These are phyloP conservation scores for Chromobotia macracanthus DNA, from an alignment of 2,797 vertebrate genomes.

Conservation along the genomic window DNA sequence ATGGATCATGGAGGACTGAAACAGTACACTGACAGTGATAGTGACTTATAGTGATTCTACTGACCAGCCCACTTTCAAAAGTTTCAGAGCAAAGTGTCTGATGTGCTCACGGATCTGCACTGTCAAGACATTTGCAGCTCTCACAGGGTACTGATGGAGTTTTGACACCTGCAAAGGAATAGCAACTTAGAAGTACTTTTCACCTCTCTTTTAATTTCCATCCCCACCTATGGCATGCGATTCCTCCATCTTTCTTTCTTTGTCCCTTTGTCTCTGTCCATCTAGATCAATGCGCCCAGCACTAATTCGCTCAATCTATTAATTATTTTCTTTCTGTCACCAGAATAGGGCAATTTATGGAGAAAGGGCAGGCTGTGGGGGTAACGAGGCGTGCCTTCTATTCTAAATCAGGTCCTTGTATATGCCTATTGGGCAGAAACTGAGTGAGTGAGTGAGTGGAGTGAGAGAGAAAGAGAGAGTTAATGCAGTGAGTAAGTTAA, in stretches of 20 bases:
- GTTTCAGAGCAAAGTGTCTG: not conserved
- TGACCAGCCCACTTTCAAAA: not conserved
- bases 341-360: conserved; percentile 51
- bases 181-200: not conserved
- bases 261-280: conserved; percentile 19
- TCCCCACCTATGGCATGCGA: not conserved
- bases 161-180: not conserved
- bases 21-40: not conserved
- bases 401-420: conserved; percentile 53
- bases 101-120: conserved; percentile 4
- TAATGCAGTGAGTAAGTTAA: conserved; percentile 31
- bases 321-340: conserved; percentile 54
- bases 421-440: conserved; percentile 27
- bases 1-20: too few species aligned
- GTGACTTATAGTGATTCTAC: not conserved
- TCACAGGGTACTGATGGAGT: not conserved
- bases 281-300: conserved; percentile 37
- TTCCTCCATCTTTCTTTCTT: conserved; percentile 11
- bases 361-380: conserved; percentile 48
- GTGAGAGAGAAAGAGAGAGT: conserved; percentile 7
- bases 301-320: conserved; percentile 53
- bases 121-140: not conserved
- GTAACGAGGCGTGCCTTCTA: conserved; percentile 44
- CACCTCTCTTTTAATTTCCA: not conserved
- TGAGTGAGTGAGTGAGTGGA: conserved; percentile 1